phyloP scores from a whole-genome alignment of 2,113 vertebrate genomes.

The Gallinago undulata region DNA sequence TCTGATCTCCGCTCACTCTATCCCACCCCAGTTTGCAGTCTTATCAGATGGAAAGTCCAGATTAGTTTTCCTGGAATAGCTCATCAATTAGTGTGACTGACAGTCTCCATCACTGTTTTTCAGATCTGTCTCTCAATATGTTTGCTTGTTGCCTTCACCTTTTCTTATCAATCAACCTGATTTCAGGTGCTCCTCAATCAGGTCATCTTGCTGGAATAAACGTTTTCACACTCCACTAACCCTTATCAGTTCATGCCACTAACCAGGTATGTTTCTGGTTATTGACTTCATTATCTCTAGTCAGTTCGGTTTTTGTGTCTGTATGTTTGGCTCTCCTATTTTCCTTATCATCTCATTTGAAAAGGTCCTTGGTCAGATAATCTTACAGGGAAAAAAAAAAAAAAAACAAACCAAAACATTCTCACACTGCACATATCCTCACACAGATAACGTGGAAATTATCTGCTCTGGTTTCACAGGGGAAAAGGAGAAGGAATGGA shows the following conservation, averaged over 20 bases:
- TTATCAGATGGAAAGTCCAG: not conserved
- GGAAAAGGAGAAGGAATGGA: not conserved
- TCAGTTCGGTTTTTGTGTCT: not conserved
- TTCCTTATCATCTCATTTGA: not conserved
- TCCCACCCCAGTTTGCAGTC: not conserved
- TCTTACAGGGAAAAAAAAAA: not conserved
- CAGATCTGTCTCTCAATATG: not conserved
- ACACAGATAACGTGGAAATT: not conserved
- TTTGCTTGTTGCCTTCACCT: not conserved
- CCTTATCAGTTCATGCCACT: not conserved
- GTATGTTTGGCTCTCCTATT: not conserved
- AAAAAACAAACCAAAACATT: not conserved
- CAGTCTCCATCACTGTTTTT: not conserved
- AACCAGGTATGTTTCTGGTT: not conserved
- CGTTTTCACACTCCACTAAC: not conserved
- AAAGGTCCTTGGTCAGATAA: not conserved
- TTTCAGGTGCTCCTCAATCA: not conserved
- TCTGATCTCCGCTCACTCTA: not conserved
- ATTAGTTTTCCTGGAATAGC: not conserved
- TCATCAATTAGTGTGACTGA: not conserved
- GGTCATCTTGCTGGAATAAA: not conserved
- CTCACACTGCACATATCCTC: not conserved
- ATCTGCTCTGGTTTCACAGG: not conserved
- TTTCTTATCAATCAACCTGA: not conserved
- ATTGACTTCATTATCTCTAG: not conserved